These are phyloP conservation scores for Empidonax alnorum DNA, from an alignment of 2,113 vertebrate genomes.

Conservation along the genomic window DNA sequence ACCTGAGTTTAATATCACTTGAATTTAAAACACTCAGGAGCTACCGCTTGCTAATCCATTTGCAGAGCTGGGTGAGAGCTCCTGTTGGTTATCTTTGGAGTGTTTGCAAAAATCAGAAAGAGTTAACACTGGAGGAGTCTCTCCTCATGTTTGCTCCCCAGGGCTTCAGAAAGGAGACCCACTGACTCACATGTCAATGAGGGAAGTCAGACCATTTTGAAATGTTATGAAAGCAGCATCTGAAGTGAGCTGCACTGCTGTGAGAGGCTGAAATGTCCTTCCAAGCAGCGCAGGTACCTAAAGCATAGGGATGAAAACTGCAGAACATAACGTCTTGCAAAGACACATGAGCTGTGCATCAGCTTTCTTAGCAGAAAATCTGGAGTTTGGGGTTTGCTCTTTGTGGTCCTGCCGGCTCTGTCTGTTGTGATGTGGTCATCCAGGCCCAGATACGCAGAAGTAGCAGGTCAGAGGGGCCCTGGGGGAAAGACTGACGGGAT, in stretches of 20 bases:
- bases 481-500: fast-evolving
- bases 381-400: background rate
- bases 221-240: background rate
- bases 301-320: background rate
- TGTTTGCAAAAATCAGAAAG: background rate
- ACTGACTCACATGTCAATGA: background rate
- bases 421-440: fast-evolving
- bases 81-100: background rate
- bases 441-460: background rate
- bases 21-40: conserved; percentile 18
- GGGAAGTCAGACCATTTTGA: background rate
- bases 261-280: background rate
- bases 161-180: background rate
- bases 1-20: conserved; percentile 16
- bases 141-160: background rate
- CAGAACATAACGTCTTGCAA: background rate
- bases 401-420: background rate
- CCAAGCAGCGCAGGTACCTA: fast-evolving
- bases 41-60: background rate
- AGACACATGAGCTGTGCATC: background rate
- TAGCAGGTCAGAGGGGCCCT: background rate
- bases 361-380: background rate
- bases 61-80: background rate
- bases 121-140: background rate
- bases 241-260: background rate